Percentiles rank a stretch among this genome's conserved stretches.
These are phyloP conservation scores for Rhizomys pruinosus DNA, from an alignment of 2,113 vertebrate genomes.

Conservation along the genomic window DNA sequence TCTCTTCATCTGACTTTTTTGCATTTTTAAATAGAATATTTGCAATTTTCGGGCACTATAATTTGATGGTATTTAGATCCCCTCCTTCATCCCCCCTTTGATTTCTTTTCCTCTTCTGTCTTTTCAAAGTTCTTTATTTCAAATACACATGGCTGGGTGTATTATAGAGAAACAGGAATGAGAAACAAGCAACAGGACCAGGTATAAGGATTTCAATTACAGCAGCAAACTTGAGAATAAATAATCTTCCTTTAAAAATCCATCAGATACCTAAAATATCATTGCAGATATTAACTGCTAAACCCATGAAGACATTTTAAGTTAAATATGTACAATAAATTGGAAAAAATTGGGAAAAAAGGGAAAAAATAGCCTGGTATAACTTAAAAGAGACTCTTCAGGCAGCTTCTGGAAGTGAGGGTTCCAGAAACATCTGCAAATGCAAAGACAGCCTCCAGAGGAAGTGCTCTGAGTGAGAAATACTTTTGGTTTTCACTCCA, in stretches of 20 bases:
- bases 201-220: conserved; percentile 81
- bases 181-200: conserved; percentile 92
- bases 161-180: conserved; percentile 88
- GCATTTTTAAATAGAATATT: too few relatives aligned
- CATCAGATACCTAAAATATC: conserved; percentile 55
- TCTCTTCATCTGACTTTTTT: too few relatives aligned
- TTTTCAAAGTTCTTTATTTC: conserved; percentile 87
- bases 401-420: conserved; percentile 49
- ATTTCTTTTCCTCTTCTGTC: too few relatives aligned
- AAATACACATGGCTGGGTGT: conserved; percentile 86
- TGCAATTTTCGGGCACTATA: too few relatives aligned
- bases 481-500: conserved; percentile 54
- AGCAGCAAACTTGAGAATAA: conserved; percentile 86
- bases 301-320: conserved; percentile 8
- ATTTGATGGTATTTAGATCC: too few relatives aligned
- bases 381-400: conserved; percentile 40
- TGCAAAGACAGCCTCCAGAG: conserved; percentile 14
- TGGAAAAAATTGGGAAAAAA: too few relatives aligned
- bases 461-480: conserved; percentile 41
- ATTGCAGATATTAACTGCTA: conserved; percentile 41
- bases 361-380: not conserved
- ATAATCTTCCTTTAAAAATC: conserved; percentile 70
- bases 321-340: conserved; percentile 51
- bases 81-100: too few relatives aligned
- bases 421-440: conserved; percentile 34